Evolutionary conservation across 2,797 vertebrate genomes (phyloP).

Genomic region (Aythya fuligula): DNA sequence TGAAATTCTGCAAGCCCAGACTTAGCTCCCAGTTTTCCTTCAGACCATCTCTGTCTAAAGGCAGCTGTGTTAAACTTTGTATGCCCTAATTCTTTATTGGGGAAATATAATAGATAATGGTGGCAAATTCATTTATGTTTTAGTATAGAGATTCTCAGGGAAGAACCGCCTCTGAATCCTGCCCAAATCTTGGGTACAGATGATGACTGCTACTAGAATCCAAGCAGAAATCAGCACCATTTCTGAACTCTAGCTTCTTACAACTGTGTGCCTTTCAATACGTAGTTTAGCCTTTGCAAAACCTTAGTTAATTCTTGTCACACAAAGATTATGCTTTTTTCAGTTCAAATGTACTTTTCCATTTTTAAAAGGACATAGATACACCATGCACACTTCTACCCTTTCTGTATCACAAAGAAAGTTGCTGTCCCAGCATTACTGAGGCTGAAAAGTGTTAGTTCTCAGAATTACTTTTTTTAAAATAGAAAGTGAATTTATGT

Average conservation of each 20-base stretch:
- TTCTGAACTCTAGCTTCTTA: not conserved
- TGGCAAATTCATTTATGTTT: not conserved
- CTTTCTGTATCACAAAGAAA: not conserved
- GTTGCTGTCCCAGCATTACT: not conserved
- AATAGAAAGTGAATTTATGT: not conserved
- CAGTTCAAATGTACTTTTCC: not conserved
- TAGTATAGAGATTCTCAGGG: not conserved
- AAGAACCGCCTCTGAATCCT: not conserved
- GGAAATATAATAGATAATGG: not conserved
- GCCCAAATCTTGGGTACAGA: not conserved
- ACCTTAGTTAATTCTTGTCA: not conserved
- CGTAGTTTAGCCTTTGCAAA: not conserved
- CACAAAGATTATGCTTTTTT: not conserved
- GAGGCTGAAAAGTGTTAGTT: not conserved
- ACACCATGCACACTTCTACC: not conserved
- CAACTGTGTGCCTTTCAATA: not conserved
- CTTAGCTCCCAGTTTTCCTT: not conserved
- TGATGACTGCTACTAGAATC: not conserved
- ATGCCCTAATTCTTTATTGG: not conserved
- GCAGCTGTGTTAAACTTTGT: not conserved
- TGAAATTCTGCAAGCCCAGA: not conserved
- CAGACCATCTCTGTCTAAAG: not conserved
- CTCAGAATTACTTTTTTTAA: constrained; percentile 2
- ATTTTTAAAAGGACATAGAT: not conserved
- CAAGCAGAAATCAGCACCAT: not conserved